Percentiles rank a stretch among this genome's conserved stretches.
phyloP scores from a whole-genome alignment of 23 tunicate species.

The Ciona savignyi region DNA sequence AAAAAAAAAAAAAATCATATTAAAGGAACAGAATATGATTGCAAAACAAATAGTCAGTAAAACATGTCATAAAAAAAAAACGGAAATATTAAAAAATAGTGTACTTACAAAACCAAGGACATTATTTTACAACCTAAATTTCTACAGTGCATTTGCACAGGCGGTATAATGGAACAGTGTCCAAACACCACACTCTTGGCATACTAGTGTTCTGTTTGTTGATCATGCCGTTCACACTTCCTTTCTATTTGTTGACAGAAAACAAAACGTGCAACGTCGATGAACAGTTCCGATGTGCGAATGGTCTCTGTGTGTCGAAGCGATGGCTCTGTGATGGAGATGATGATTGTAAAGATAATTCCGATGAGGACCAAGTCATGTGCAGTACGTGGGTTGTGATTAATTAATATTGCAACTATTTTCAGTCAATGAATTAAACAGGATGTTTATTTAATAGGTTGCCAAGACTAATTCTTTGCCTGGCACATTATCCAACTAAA shows the following conservation, averaged over 20 bases:
- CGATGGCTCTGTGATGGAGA: conserved; percentile 30
- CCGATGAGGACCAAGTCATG: conserved; percentile 24
- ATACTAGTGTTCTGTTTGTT: not conserved
- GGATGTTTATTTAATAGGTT: too few relatives aligned
- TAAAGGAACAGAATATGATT: too few relatives aligned
- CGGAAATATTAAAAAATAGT: not conserved
- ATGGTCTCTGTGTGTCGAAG: conserved; percentile 29
- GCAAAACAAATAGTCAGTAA: not conserved
- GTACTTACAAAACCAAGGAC: not conserved
- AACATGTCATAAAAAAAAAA: not conserved
- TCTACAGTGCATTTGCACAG: too few relatives aligned
- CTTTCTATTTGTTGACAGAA: not conserved
- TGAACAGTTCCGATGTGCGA: conserved; percentile 16
- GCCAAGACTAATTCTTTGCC: too few relatives aligned
- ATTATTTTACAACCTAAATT: too few relatives aligned
- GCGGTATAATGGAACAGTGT: not conserved
- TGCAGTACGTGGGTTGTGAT: conserved; percentile 18
- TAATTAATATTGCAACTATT: too few relatives aligned
- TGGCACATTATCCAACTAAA: too few relatives aligned
- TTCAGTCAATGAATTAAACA: too few relatives aligned
- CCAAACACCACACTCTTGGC: not conserved
- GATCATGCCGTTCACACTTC: not conserved
- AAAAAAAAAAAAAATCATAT: too few relatives aligned
- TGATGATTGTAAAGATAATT: conserved; percentile 39
- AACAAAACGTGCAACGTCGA: conserved; percentile 26